Conservation (phyloP, 2,797 vertebrate genomes). For the Mormyrus proboscirostris region DNA sequence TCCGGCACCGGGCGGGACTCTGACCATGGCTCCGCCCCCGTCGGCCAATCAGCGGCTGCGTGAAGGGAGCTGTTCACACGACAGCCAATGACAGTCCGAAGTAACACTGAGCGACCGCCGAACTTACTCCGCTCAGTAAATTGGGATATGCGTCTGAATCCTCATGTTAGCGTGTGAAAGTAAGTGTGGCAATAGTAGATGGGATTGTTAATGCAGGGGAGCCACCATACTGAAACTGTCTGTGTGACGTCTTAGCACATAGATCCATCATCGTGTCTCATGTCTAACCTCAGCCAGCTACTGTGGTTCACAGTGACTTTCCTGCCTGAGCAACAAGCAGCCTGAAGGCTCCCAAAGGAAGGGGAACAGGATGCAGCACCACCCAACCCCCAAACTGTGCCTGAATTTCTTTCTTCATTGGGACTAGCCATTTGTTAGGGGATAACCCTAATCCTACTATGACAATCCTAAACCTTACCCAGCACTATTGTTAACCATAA, state of each 20-base stretch:
- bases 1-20: background rate
- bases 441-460: background rate
- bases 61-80: background rate
- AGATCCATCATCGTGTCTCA: background rate
- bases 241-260: background rate
- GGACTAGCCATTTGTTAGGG: background rate
- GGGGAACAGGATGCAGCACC: background rate
- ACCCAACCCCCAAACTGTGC: background rate
- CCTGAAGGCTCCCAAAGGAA: background rate
- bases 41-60: background rate
- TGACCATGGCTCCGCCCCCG: background rate
- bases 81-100: background rate
- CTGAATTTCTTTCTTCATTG: background rate
- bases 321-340: background rate
- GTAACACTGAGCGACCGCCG: background rate
- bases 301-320: background rate
- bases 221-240: background rate
- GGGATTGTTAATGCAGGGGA: background rate
- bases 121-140: background rate
- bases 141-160: background rate
- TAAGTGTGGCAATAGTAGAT: background rate
- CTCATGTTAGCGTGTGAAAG: background rate
- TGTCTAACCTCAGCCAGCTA: background rate
- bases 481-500: background rate
- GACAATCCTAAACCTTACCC: background rate